Evolutionary conservation across 2,888 invertebrate genomes (phyloP).

Genomic region (Candidula unifasciata): DNA sequence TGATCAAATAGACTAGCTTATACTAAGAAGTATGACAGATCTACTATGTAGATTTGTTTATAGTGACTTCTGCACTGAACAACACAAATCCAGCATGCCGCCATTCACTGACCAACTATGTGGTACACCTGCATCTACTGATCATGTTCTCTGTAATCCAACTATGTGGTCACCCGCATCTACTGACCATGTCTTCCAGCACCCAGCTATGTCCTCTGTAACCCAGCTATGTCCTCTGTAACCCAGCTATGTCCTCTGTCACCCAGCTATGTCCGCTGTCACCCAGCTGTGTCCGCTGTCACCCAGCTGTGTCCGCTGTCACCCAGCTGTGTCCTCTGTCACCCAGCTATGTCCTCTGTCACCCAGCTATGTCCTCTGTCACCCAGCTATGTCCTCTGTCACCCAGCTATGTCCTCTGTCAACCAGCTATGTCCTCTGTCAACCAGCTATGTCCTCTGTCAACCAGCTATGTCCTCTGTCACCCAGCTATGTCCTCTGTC

Average conservation of each 20-base stretch:
- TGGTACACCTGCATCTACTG: background rate
- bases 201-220: background rate
- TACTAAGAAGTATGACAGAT: too few species aligned
- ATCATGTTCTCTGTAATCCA: background rate
- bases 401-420: background rate
- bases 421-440: background rate
- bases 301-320: background rate
- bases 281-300: background rate
- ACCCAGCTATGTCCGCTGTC: background rate
- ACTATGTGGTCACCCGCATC: background rate
- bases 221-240: background rate
- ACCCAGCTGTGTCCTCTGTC: background rate
- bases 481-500: background rate
- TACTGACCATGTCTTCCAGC: background rate
- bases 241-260: background rate
- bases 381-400: background rate
- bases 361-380: background rate
- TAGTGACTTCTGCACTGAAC: too few species aligned
- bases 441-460: background rate
- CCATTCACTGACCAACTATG: too few species aligned
- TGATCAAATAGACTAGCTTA: too few species aligned
- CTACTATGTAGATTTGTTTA: too few species aligned
- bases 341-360: background rate
- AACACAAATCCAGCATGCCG: too few species aligned
- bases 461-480: background rate